Base-by-base conservation (phyloP, 1,140 invertebrate species). In the Ptiloglossa arizonensis region DNA sequence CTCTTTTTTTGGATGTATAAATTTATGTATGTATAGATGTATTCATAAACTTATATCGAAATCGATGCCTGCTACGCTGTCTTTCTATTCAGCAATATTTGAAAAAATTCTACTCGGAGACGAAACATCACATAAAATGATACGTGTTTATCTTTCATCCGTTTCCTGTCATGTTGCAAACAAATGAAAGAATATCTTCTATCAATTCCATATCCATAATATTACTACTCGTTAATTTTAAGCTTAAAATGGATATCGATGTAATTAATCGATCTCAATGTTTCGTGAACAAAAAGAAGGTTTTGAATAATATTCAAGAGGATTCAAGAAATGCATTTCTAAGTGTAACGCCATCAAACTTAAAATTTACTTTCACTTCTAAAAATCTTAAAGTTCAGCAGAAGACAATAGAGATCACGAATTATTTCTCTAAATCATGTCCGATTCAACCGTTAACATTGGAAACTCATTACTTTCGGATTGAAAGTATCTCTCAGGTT, bases 321-420 rank as follows among this genome's bases (percentile, higher is more conserved):
- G 5, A 50, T 41, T 17, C 22, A 19, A 48, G 6, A 17, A 35
- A 27, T 8, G n/a, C 5, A 0, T 38, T 1, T 2, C 57, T 76
- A 4, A 76, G 19, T 5, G 32, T 41, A 22, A 8, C 38, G 22
- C 73, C 73, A 2, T 13, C 54, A 9, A 59, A 11, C 48, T 41
- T 76, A 4, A 41, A 38, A 50, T 76, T 76, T 9, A 29, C 13
- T 17, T 76, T 76, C 19, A 27, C 38, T 29, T 35, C 9, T 27
- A 32, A 19, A 22, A 69, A 76, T 19, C 46, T 76, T 17, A 48
- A 69, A 29, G 2, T 50, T 48, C 73, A 59, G 44, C 32, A 69
- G 19, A 76, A 59, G 9, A 38, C 11, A 6, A 6, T 76, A 19
- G 44, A 76, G n/a, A 50, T 76, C 35, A 44, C 54, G n/a, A 76